phyloP scores from a whole-genome alignment of 2,113 vertebrate species.

The Pseudonaja textilis region DNA sequence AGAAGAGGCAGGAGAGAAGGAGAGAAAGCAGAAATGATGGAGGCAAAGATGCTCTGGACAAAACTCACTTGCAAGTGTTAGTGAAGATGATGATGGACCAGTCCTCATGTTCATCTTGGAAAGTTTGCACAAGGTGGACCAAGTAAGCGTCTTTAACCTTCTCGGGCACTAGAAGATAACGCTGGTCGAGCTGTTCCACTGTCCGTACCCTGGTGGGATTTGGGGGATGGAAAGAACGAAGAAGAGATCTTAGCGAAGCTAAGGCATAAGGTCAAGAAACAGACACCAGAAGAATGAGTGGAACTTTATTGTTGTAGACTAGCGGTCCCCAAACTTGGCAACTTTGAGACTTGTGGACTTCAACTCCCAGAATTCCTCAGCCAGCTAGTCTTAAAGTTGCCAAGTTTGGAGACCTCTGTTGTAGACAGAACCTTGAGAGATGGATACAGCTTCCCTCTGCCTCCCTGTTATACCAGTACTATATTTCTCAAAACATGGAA shows the following conservation, averaged over 20 bases:
- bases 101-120: conserved; percentile 87
- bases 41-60: accelerated
- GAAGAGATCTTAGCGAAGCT: accelerated
- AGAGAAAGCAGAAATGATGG: not conserved
- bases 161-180: conserved; percentile 89
- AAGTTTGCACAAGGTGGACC: conserved; percentile 88
- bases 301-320: not conserved
- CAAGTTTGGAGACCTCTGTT: too few relatives aligned
- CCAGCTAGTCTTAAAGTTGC: too few relatives aligned
- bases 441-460: not conserved
- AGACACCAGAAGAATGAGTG: not conserved
- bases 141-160: conserved; percentile 90
- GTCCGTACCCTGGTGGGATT: conserved; percentile 77
- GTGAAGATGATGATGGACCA: conserved; percentile 96
- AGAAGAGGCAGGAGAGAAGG: not conserved
- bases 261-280: not conserved
- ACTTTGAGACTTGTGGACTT: too few relatives aligned
- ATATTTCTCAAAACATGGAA: not conserved
- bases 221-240: accelerated
- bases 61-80: conserved; percentile 92
- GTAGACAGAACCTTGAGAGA: not conserved
- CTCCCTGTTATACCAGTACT: not conserved
- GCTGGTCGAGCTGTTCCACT: conserved; percentile 87
- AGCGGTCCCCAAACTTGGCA: too few relatives aligned
- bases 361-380: too few relatives aligned